Evolutionary conservation across 2,888 invertebrate species (phyloP), one percentile per base, ranked within the genome.

Genomic region (Hypsopygia costalis): DNA sequence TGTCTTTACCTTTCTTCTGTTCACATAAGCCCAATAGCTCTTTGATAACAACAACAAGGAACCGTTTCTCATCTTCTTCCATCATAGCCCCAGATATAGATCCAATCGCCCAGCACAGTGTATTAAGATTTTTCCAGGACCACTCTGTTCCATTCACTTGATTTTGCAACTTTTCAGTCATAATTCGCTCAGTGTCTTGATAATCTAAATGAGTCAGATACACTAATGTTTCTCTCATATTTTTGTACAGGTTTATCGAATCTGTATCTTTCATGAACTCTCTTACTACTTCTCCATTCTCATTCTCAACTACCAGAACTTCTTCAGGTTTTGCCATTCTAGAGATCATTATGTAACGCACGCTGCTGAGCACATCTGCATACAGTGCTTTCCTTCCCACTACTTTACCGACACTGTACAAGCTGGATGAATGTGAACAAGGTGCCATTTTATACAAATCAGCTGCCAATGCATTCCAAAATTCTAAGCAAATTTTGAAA

Each of bases 201-300:
- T 97, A 98, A 89, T 99, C 98, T 78, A 99, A 93, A 92, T 99
- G 99, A 27, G 99, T 99, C 51, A 99, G 91, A 82, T 99, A 99
- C 10, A 99, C 99, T 41, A 98, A 90, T 7, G 97, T 97, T 81
- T 99, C 99, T 52, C 98, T 92, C 99, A 99, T 99, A 76, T 98
- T 99, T 87, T 98, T 99, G 87, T 99, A 99, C 72, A 99, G 91
- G 89, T 98, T 98, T 63, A 99, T 99, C 27, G 99, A 96, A 90
- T 99, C 99, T 27, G 99, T 99, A 81, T 99, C 99, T 86, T 99
- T 99, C 97, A 99, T 99, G 76, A 99, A 98, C 81, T 99, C 99
- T 49, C 99, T 91, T 6, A 99, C 99, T 46, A 99, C 98, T 89
- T 99, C 99, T 29, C 99, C 99, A 81, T 99, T 98, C 76, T 99